Conservation (phyloP, 2,888 invertebrate species). For the Leptopilina syphax region DNA sequence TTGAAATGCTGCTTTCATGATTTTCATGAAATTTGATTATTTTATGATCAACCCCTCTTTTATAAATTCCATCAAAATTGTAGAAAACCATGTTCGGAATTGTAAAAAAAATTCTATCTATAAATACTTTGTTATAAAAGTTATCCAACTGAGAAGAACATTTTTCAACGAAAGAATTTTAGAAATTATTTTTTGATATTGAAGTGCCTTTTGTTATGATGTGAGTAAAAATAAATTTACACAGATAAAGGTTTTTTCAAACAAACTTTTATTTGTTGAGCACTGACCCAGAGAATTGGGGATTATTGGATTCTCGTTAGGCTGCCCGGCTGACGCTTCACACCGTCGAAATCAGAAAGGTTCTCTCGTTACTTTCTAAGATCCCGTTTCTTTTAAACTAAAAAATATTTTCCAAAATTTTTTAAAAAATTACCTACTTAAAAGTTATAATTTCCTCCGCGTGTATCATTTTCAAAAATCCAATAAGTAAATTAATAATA, state of each 20-base stretch:
- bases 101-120: too few relatives aligned
- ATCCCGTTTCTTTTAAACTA: not conserved
- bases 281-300: constrained; percentile 70
- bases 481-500: not conserved
- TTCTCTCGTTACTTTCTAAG: not conserved
- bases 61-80: not conserved
- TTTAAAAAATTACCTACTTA: not conserved
- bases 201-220: not conserved
- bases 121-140: too few relatives aligned
- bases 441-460: not conserved
- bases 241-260: constrained; percentile 59
- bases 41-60: not conserved
- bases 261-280: constrained; percentile 71
- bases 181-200: not conserved
- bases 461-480: not conserved
- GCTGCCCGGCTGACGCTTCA: constrained; percentile 53
- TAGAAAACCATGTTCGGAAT: too few relatives aligned
- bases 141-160: too few relatives aligned
- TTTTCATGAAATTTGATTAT: too few relatives aligned
- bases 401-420: not conserved
- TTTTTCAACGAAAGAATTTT: not conserved
- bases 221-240: constrained; percentile 44
- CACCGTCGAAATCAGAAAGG: constrained; percentile 58
- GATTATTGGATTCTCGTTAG: constrained; percentile 74
- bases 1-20: too few relatives aligned